These are phyloP conservation scores for Oscheius sp. DNA, from an alignment of 2,888 invertebrate genomes.

Conservation along the genomic window DNA sequence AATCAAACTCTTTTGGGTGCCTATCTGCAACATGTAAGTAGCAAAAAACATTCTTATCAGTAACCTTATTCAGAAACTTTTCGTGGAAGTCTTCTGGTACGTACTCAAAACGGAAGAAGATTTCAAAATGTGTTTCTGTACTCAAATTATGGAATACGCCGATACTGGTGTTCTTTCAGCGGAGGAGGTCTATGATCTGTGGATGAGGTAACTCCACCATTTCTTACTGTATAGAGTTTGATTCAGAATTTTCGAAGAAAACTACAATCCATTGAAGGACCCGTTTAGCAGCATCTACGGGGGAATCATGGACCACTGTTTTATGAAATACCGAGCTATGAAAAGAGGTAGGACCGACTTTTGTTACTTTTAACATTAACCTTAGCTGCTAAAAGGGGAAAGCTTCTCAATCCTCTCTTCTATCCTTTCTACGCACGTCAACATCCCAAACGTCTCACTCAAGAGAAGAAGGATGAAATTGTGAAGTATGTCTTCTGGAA, in stretches of 20 bases:
- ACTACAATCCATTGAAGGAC: constrained; percentile 27
- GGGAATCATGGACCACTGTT: neutral
- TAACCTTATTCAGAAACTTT: constrained; percentile 10
- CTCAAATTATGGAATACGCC: neutral
- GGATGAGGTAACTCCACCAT: neutral
- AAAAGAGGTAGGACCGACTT: neutral
- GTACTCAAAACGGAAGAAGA: constrained; percentile 10
- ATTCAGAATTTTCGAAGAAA: constrained; percentile 2
- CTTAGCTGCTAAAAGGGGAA: neutral
- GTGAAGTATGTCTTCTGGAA: neutral
- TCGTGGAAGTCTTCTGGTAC: constrained; percentile 1
- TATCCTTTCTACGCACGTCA: too few relatives aligned
- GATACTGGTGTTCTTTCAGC: constrained; percentile 13
- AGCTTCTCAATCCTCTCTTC: neutral
- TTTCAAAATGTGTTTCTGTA: neutral
- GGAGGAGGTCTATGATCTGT: constrained; percentile 15
- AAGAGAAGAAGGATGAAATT: neutral
- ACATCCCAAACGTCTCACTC: too few relatives aligned
- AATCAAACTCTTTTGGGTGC: neutral
- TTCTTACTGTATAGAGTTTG: neutral
- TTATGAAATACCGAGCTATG: neutral
- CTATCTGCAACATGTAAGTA: constrained; percentile 26
- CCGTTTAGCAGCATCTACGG: neutral
- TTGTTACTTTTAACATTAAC: neutral
- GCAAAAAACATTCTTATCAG: neutral